Conservation (phyloP, 2,113 vertebrate genomes). For the Jaculus jaculus region DNA sequence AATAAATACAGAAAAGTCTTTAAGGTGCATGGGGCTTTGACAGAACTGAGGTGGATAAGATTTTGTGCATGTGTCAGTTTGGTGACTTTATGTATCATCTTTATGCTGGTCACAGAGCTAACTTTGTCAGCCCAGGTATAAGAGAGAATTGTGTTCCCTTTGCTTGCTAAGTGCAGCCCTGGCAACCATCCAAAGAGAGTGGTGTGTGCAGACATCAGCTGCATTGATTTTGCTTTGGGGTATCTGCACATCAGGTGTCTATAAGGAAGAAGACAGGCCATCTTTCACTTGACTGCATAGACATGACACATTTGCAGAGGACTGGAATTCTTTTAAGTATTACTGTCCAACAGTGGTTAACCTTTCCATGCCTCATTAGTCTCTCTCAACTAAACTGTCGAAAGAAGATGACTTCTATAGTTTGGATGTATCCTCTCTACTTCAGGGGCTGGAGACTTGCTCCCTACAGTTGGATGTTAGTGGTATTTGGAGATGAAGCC, state of each 20-base stretch:
- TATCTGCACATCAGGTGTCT: not conserved
- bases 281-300: not conserved
- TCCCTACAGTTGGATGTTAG: not conserved
- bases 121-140: conserved; percentile 32
- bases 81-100: conserved; percentile 59
- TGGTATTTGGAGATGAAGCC: not conserved
- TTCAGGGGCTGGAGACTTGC: not conserved
- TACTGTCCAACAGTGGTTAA: not conserved
- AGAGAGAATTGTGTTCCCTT: not conserved
- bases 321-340: not conserved
- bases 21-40: conserved; percentile 66
- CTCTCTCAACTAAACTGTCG: not conserved
- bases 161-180: conserved; percentile 28
- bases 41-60: conserved; percentile 54
- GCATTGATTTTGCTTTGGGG: conserved; percentile 1
- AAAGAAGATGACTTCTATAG: not conserved
- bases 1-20: conserved; percentile 77
- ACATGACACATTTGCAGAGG: not conserved
- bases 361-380: not conserved
- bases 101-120: conserved; percentile 32
- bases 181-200: conserved; percentile 20
- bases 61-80: conserved; percentile 18
- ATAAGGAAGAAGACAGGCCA: not conserved
- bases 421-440: not conserved
- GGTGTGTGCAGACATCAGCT: not conserved